phyloP scores from a whole-genome alignment of 2,888 invertebrate species.

The Melitaea athalia region DNA sequence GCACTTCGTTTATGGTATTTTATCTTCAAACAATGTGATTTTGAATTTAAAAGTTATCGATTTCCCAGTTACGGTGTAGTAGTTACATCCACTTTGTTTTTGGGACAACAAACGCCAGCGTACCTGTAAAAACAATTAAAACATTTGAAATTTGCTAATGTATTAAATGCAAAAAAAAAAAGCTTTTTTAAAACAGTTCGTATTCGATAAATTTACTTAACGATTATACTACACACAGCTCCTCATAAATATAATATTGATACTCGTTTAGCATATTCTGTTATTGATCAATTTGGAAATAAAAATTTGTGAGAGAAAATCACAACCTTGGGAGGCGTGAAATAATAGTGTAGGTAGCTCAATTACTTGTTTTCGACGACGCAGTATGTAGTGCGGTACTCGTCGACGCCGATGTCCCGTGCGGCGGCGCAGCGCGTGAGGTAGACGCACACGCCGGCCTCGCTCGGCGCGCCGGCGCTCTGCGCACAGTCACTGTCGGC shows the following conservation, averaged over 20 bases:
- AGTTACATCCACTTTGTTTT: slow-evolving; percentile 28
- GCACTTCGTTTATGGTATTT: background rate
- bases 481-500: slow-evolving; percentile 1
- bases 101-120: slow-evolving; percentile 74
- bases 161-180: no score
- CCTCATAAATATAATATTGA: no score
- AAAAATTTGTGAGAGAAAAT: no score
- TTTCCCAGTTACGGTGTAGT: slow-evolving; percentile 17
- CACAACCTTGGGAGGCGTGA: no score
- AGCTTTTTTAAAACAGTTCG: no score
- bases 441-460: slow-evolving; percentile 57
- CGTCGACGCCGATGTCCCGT: slow-evolving; percentile 47
- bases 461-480: background rate
- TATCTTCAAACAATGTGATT: background rate
- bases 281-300: no score
- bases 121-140: slow-evolving; percentile 57
- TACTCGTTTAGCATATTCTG: no score
- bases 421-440: slow-evolving; percentile 54
- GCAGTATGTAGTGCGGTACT: slow-evolving; percentile 60
- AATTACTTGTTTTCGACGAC: slow-evolving; percentile 55
- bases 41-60: background rate
- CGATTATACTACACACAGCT: no score
- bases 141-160: slow-evolving; percentile 44
- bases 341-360: background rate
- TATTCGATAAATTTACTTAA: no score